Conservation (phyloP, 2,797 vertebrate species). For the Melanotaenia pygmaea region DNA sequence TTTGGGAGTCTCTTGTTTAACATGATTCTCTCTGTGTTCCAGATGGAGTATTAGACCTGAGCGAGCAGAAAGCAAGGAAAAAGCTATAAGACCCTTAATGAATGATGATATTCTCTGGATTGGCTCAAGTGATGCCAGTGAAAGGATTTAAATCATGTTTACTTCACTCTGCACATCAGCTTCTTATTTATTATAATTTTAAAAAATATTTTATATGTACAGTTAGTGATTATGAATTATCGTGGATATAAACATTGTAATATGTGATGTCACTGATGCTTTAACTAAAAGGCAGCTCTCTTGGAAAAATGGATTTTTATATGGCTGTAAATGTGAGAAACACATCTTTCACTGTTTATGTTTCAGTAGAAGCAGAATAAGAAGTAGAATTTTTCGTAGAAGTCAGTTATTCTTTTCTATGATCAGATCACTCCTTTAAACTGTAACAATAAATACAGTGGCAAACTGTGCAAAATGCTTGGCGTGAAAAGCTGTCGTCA, state of each 20-base stretch:
- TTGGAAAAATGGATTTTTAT: not conserved
- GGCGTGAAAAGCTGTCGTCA: not conserved
- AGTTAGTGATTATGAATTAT: constrained; percentile 7
- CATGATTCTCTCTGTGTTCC: constrained; percentile 37
- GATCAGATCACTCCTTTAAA: not conserved
- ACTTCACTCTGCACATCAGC: constrained; percentile 4
- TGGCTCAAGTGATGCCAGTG: constrained; percentile 19
- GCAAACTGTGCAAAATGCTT: too few species aligned
- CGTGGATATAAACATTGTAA: constrained; percentile 1
- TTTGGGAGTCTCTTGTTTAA: not conserved
- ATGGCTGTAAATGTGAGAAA: not conserved
- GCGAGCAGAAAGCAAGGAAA: constrained; percentile 5
- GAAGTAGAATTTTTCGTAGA: too few species aligned
- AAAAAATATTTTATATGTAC: constrained; percentile 11
- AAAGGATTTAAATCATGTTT: constrained; percentile 27
- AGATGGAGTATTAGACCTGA: constrained; percentile 55
- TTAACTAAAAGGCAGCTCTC: constrained; percentile 45
- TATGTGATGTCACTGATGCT: constrained; percentile 1
- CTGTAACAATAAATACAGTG: too few species aligned
- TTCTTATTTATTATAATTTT: not conserved
- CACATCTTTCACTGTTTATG: not conserved
- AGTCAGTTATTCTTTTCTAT: not conserved
- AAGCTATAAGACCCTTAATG: constrained; percentile 18
- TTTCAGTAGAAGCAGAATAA: not conserved
- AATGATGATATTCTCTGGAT: not conserved